phyloP scores from a whole-genome alignment of 2,888 invertebrate genomes.

The Psylliodes chrysocephalus region DNA sequence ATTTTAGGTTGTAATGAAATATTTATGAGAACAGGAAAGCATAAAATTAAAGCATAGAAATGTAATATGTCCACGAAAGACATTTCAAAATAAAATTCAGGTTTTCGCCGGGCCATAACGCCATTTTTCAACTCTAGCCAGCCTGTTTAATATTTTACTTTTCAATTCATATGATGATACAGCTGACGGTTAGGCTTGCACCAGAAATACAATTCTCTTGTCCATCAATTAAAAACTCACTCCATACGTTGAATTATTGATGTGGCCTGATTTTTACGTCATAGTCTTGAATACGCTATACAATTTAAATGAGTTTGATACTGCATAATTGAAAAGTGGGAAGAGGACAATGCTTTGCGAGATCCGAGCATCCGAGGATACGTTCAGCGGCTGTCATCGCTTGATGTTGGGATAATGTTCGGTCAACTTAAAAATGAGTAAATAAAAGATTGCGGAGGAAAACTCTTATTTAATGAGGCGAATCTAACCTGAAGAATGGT shows the following conservation, averaged over 20 bases:
- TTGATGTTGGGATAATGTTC: neutral
- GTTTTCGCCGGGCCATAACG: constrained; percentile 18
- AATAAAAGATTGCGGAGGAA: neutral
- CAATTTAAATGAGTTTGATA: constrained; percentile 22
- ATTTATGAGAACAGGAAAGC: too few species aligned
- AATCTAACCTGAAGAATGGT: too few species aligned
- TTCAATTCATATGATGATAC: constrained; percentile 62
- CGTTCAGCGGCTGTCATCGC: neutral
- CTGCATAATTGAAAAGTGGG: constrained; percentile 12
- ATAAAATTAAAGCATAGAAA: too few species aligned
- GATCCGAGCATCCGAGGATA: constrained; percentile 55
- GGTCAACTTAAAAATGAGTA: neutral
- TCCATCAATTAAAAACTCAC: constrained; percentile 44
- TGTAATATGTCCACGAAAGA: too few species aligned
- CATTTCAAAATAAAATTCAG: constrained; percentile 34
- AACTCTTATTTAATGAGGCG: too few species aligned
- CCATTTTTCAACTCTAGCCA: constrained; percentile 37
- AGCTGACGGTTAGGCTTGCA: constrained; percentile 55
- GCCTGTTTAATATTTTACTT: constrained; percentile 47
- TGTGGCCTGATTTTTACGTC: constrained; percentile 22
- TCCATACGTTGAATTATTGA: constrained; percentile 35
- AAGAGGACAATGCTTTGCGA: constrained; percentile 16
- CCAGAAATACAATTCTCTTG: constrained; percentile 45
- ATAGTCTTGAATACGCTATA: constrained; percentile 22
- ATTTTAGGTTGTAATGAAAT: too few species aligned